These are phyloP conservation scores for Lutjanus argentimaculatus DNA, from an alignment of 2,797 vertebrate genomes.

Conservation along the genomic window DNA sequence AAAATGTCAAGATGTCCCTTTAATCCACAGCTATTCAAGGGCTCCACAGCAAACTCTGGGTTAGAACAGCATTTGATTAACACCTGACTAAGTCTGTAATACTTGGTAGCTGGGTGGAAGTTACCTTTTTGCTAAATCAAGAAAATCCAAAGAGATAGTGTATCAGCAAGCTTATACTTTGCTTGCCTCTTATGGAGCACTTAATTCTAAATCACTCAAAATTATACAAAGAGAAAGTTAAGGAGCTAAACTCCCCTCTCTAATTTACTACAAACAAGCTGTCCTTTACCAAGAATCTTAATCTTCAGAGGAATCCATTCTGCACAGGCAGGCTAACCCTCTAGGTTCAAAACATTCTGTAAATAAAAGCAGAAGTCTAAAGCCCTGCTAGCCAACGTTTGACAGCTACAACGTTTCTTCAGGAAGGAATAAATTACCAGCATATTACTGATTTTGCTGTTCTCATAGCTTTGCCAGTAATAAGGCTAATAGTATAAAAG, in stretches of 20 bases:
- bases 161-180: slow-evolving; percentile 41
- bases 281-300: neutral
- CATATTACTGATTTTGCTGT: neutral
- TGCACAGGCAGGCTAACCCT: neutral
- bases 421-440: neutral
- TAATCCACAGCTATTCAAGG: slow-evolving; percentile 44
- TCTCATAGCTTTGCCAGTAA: neutral
- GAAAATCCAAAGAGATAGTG: slow-evolving; percentile 15
- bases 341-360: neutral
- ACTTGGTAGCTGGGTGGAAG: slow-evolving; percentile 3
- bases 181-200: slow-evolving; percentile 5
- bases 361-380: neutral
- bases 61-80: slow-evolving; percentile 53
- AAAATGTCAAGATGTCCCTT: slow-evolving; percentile 62
- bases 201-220: neutral
- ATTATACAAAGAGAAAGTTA: neutral
- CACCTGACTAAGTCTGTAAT: slow-evolving; percentile 20
- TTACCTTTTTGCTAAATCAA: slow-evolving; percentile 3
- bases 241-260: neutral
- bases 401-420: neutral
- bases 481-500: neutral
- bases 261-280: neutral
- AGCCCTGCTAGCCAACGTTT: neutral
- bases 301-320: neutral
- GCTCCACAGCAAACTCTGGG: slow-evolving; percentile 69